Percentiles rank a stretch among this genome's conserved stretches.
phyloP scores from a whole-genome alignment of 2,888 invertebrate genomes.

The Callyntrura guangdongensis region DNA sequence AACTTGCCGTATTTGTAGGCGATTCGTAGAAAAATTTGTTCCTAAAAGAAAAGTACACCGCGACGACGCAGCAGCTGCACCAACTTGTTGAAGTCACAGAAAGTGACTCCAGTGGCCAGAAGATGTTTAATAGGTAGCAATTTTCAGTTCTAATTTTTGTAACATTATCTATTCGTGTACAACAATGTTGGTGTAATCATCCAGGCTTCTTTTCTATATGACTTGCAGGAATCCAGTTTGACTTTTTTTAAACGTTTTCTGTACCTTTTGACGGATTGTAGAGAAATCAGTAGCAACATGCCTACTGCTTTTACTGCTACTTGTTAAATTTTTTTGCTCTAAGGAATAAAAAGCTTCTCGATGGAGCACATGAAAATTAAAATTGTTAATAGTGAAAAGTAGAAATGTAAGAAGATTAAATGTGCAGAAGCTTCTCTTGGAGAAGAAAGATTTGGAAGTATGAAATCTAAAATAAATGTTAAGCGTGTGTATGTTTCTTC shows the following conservation, averaged over 20 bases:
- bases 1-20: no score
- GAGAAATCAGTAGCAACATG: conserved; percentile 1
- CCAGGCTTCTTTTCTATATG: not conserved
- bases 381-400: conserved; percentile 13
- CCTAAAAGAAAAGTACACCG: not conserved
- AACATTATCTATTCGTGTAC: not conserved
- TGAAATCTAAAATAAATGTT: conserved; percentile 37
- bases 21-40: not conserved
- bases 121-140: conserved; percentile 39
- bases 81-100: not conserved
- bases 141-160: conserved; percentile 40
- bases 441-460: not conserved
- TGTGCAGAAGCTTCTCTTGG: not conserved
- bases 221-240: conserved; percentile 67
- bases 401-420: conserved; percentile 4
- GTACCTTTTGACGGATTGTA: conserved; percentile 57
- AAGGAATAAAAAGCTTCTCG: no score
- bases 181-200: conserved; percentile 48
- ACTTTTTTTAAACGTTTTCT: no score
- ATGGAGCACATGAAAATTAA: conserved; percentile 54
- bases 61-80: not conserved
- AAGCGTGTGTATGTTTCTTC: conserved; percentile 65
- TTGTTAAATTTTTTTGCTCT: no score
- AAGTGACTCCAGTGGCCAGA: not conserved
- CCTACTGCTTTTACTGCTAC: not conserved